These are phyloP conservation scores for Lagopus muta DNA, from an alignment of 2,113 vertebrate species.

Conservation along the genomic window DNA sequence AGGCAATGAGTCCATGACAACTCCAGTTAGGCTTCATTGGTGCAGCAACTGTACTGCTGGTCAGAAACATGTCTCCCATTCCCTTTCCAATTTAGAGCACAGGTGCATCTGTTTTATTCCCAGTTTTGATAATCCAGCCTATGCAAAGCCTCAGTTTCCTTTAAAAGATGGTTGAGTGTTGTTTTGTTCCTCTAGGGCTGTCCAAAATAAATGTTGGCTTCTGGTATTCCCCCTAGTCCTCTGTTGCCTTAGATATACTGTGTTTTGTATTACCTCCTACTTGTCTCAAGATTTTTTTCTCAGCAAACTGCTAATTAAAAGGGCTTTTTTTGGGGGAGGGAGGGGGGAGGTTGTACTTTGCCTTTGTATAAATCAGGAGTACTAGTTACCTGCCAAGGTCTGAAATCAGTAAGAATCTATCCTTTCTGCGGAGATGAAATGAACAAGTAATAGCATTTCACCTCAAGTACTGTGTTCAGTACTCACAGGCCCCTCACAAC, in stretches of 20 bases:
- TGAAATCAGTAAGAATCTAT: neutral
- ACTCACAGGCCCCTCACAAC: too few relatives aligned
- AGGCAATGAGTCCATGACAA: neutral
- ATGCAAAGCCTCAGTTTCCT: neutral
- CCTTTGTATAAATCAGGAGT: neutral
- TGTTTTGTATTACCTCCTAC: neutral
- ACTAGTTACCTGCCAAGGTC: neutral
- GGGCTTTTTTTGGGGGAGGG: neutral
- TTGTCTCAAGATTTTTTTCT: neutral
- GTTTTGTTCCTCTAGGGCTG: neutral
- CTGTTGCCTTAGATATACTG: neutral
- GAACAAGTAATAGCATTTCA: neutral
- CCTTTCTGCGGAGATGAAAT: neutral
- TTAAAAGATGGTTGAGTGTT: too few relatives aligned
- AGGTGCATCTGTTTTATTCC: neutral
- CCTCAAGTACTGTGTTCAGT: too few relatives aligned
- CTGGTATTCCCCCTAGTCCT: neutral
- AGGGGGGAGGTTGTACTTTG: neutral
- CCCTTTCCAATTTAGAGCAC: neutral
- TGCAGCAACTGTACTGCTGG: neutral
- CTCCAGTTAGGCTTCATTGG: neutral
- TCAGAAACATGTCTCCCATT: neutral
- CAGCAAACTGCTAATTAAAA: neutral
- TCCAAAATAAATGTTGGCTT: neutral
- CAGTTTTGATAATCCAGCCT: neutral